Conservation (phyloP, 2,113 vertebrate species). For the Gambusia holbrooki region DNA sequence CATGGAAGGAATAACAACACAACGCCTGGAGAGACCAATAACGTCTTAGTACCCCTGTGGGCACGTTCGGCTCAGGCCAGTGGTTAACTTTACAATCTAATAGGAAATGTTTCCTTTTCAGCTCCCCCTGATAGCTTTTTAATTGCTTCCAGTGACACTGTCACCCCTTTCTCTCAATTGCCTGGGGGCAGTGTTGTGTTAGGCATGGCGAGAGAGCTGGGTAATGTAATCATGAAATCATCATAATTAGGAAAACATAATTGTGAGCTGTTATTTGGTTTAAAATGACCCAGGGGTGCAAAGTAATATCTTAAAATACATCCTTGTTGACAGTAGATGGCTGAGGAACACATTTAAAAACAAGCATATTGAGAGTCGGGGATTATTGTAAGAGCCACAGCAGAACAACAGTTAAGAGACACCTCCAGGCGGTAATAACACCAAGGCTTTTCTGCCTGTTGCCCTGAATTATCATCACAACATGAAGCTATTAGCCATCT, state of each 20-base stretch:
- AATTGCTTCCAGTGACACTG: slow-evolving; percentile 70
- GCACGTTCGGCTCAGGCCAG: slow-evolving; percentile 50
- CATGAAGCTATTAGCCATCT: background rate
- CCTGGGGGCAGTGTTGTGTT: slow-evolving; percentile 51
- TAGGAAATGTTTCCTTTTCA: slow-evolving; percentile 64
- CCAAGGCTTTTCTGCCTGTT: slow-evolving; percentile 1
- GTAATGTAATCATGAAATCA: slow-evolving; percentile 69
- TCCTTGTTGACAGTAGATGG: slow-evolving; percentile 40
- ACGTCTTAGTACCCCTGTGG: slow-evolving; percentile 41
- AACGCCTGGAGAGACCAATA: slow-evolving; percentile 45
- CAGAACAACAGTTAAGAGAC: slow-evolving; percentile 11
- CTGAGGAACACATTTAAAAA: slow-evolving; percentile 31
- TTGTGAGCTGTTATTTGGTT: slow-evolving; percentile 67
- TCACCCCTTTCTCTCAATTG: slow-evolving; percentile 53
- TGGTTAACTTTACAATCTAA: slow-evolving; percentile 66
- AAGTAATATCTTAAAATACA: slow-evolving; percentile 59
- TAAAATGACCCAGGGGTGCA: slow-evolving; percentile 57
- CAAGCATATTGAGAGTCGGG: slow-evolving; percentile 40
- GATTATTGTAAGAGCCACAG: slow-evolving; percentile 31
- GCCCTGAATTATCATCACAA: slow-evolving; percentile 30
- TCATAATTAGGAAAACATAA: slow-evolving; percentile 71
- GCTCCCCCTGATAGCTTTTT: slow-evolving; percentile 66
- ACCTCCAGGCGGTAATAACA: slow-evolving; percentile 31
- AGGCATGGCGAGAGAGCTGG: slow-evolving; percentile 18
- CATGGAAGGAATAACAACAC: slow-evolving; percentile 46